These are phyloP conservation scores for Cinclus mexicanus DNA, from an alignment of 2,113 vertebrate genomes.

Conservation along the genomic window DNA sequence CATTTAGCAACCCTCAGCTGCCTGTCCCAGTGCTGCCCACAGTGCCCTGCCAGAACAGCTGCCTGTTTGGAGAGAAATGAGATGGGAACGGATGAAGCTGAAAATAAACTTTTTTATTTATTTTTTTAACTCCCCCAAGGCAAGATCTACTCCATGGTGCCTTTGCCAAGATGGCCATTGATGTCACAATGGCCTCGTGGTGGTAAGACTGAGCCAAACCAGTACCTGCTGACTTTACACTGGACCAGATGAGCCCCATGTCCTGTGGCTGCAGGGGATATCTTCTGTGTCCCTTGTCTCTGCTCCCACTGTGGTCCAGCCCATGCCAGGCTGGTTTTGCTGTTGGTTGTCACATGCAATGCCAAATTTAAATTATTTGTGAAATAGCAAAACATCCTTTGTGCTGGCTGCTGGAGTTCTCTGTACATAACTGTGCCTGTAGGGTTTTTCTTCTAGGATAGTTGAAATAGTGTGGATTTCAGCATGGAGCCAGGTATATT, in stretches of 20 bases:
- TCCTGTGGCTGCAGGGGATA: not conserved
- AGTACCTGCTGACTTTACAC: not conserved
- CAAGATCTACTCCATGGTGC: fast-evolving
- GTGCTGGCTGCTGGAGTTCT: not conserved
- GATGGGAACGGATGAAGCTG: not conserved
- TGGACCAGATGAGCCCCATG: not conserved
- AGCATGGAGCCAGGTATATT: not conserved
- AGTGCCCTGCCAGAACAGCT: not conserved
- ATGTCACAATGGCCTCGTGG: fast-evolving
- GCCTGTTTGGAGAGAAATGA: not conserved
- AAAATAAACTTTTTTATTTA: not conserved
- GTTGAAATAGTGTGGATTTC: not conserved
- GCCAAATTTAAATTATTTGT: not conserved
- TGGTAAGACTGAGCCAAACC: not conserved
- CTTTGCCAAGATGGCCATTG: fast-evolving
- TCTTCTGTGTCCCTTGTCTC: not conserved
- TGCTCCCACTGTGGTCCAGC: not conserved
- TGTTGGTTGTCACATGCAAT: not conserved
- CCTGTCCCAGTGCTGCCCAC: not conserved
- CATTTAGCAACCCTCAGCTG: not conserved
- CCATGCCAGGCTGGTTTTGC: not conserved
- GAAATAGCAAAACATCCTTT: not conserved
- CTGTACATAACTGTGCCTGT: not conserved
- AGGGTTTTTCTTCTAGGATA: not conserved
- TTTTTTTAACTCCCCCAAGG: not conserved